Percentiles rank a stretch among this genome's conserved stretches.
These are phyloP conservation scores for Rhaphigaster nebulosa DNA, from an alignment of 2,888 invertebrate genomes.

Conservation along the genomic window DNA sequence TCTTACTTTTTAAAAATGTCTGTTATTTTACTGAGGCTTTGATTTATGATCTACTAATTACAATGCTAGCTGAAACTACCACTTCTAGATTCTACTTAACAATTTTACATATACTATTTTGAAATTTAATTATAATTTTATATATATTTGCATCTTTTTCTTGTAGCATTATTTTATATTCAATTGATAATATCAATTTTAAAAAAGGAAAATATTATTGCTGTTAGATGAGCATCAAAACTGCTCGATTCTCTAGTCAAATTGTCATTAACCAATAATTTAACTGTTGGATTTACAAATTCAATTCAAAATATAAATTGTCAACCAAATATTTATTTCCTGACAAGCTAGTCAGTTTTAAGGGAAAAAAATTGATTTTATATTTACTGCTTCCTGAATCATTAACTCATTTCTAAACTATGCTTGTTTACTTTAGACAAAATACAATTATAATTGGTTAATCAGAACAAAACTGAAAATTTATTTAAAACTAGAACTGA, in stretches of 20 bases:
- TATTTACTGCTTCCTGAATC: background rate
- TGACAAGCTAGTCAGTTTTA: background rate
- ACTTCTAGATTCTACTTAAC: background rate
- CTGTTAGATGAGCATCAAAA: background rate
- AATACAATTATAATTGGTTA: background rate
- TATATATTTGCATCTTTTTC: background rate
- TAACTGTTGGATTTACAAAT: background rate
- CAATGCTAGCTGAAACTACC: constrained; percentile 30
- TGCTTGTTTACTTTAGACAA: background rate
- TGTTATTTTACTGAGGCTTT: constrained; percentile 14
- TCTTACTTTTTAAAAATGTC: background rate
- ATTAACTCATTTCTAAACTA: background rate
- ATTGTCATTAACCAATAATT: background rate
- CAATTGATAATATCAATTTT: background rate
- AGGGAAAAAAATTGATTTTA: background rate
- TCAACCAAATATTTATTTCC: background rate
- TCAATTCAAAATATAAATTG: background rate
- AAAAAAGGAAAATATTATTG: background rate
- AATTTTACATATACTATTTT: constrained; percentile 26
- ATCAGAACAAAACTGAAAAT: background rate
- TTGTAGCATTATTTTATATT: background rate
- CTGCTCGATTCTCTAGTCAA: background rate
- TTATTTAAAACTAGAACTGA: background rate
- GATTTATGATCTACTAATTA: constrained; percentile 29
- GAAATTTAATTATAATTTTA: constrained; percentile 25